These are phyloP conservation scores for Hepsetus odoe DNA, from an alignment of 2,113 vertebrate species.

Conservation along the genomic window DNA sequence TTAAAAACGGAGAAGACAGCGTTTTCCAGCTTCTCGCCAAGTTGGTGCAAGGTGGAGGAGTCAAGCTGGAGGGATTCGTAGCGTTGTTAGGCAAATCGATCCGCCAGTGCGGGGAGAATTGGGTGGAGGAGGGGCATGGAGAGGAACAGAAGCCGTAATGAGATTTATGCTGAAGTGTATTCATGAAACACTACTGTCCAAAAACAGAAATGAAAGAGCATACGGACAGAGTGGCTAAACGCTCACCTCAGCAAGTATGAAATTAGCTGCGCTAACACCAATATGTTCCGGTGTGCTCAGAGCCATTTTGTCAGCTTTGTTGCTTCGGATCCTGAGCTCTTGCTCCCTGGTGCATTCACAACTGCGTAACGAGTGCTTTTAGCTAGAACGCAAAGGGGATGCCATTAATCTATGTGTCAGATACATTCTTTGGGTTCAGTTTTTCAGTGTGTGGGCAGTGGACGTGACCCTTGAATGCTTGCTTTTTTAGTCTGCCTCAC, in stretches of 20 bases:
- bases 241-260: slow-evolving; percentile 61
- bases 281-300: slow-evolving; percentile 35
- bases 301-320: slow-evolving; percentile 45
- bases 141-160: slow-evolving; percentile 27
- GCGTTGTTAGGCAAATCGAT: slow-evolving; percentile 69
- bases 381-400: slow-evolving; percentile 1
- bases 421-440: slow-evolving; percentile 17
- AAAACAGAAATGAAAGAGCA: slow-evolving; percentile 40
- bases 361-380: slow-evolving; percentile 21
- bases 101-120: slow-evolving; percentile 2
- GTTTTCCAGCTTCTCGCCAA: slow-evolving; percentile 44
- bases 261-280: slow-evolving; percentile 59
- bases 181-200: slow-evolving; percentile 54
- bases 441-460: slow-evolving; percentile 22
- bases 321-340: slow-evolving; percentile 12
- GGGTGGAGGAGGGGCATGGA: not conserved
- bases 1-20: slow-evolving; percentile 64
- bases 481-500: slow-evolving; percentile 7
- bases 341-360: slow-evolving; percentile 35
- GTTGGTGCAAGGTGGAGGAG: slow-evolving; percentile 47
- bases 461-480: slow-evolving; percentile 15
- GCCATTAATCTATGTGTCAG: slow-evolving; percentile 39
- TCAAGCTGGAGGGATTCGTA: slow-evolving; percentile 63
- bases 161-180: slow-evolving; percentile 59
- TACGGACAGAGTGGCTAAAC: slow-evolving; percentile 33